Evolutionary conservation across 2,888 invertebrate genomes (phyloP).

Genomic region (Caenorhabditis imperialis): DNA sequence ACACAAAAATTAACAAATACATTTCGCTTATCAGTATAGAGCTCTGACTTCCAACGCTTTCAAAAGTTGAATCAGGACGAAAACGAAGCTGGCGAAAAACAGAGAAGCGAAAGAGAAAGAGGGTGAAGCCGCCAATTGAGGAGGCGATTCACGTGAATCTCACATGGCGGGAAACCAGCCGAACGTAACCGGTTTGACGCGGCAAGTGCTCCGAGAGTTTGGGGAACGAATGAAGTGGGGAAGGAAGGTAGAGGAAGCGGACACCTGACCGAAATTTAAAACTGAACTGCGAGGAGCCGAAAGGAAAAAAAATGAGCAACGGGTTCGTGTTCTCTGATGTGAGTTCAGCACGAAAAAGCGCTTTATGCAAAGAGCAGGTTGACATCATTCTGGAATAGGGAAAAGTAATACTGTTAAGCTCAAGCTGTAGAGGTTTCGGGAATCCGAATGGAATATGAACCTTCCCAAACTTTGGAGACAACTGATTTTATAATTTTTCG

Average conservation of each 20-base stretch:
- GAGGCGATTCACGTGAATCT: slow-evolving; percentile 24
- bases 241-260: slow-evolving; percentile 9
- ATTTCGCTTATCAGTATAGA: neutral
- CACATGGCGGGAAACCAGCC: slow-evolving; percentile 5
- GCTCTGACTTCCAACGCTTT: neutral
- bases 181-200: slow-evolving; percentile 13
- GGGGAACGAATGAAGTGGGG: slow-evolving; percentile 20
- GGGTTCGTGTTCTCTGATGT: neutral
- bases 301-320: slow-evolving; percentile 1
- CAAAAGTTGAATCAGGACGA: neutral
- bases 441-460: too few relatives aligned
- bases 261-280: slow-evolving; percentile 26
- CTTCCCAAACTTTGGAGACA: too few relatives aligned
- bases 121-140: neutral
- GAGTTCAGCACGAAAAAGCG: neutral
- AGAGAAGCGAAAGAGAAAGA: neutral
- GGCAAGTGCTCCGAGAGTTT: neutral
- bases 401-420: too few relatives aligned
- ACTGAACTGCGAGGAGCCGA: neutral
- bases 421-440: too few relatives aligned
- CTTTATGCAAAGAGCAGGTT: neutral
- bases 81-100: neutral
- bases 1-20: too few relatives aligned
- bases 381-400: neutral
- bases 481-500: too few relatives aligned